These are phyloP conservation scores for human (Homo sapiens) DNA, from an alignment of 2,113 vertebrate species.

Conservation along the genomic window DNA sequence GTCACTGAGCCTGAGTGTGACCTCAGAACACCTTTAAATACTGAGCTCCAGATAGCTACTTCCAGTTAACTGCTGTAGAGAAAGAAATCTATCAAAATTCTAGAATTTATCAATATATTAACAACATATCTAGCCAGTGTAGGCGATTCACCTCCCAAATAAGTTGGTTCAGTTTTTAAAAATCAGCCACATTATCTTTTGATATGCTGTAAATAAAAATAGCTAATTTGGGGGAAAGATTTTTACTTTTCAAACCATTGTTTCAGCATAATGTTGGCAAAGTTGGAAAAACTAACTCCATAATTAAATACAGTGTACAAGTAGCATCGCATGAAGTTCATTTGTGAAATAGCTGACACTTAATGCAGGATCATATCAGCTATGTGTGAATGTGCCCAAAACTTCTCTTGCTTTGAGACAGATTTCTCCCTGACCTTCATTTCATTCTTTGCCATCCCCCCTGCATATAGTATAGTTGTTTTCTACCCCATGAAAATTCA, in stretches of 20 bases:
- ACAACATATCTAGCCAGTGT: neutral
- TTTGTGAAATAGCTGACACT: neutral
- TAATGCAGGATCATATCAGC: neutral
- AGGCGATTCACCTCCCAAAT: neutral
- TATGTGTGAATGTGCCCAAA: neutral
- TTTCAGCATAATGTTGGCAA: neutral
- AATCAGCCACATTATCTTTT: neutral
- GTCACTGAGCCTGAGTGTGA: neutral
- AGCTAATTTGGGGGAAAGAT: neutral
- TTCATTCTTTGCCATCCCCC: neutral
- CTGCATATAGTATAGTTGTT: neutral
- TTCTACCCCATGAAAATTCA: slow-evolving; percentile 64
- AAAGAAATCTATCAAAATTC: neutral
- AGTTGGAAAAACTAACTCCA: neutral
- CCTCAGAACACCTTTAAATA: neutral
- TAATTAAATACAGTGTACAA: neutral
- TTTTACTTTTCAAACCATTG: slow-evolving; percentile 13
- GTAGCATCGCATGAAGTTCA: neutral
- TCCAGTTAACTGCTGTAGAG: neutral
- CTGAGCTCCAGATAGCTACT: neutral
- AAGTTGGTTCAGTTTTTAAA: neutral
- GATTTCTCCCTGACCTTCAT: slow-evolving; percentile 47
- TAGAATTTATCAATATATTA: neutral
- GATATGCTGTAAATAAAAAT: neutral
- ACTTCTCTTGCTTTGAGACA: slow-evolving; percentile 27